Conservation (phyloP, 2,797 vertebrate genomes). For the Paramormyrops hopkinsi region DNA sequence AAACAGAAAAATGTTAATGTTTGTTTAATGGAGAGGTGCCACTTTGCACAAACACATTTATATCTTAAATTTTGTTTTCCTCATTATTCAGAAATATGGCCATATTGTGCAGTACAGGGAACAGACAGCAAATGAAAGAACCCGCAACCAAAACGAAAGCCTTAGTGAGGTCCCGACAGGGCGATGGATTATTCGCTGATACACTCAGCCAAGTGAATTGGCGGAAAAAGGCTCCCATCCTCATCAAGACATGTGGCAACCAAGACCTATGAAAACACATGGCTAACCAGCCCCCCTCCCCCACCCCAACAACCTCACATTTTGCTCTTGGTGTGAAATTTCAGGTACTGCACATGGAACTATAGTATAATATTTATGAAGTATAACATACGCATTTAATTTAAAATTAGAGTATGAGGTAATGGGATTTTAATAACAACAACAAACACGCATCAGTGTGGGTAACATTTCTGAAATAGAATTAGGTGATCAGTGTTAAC, state of each 20-base stretch:
- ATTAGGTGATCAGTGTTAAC: too few species aligned
- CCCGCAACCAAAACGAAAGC: not conserved
- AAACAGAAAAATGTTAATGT: not conserved
- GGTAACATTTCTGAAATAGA: not conserved
- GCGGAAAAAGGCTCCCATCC: not conserved
- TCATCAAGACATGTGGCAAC: not conserved
- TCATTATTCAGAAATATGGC: not conserved
- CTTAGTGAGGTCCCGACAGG: not conserved
- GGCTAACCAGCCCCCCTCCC: not conserved
- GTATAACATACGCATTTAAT: not conserved
- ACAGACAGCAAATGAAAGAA: not conserved
- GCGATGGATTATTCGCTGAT: not conserved
- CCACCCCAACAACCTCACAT: not conserved
- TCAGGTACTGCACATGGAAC: not conserved
- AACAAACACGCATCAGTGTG: not conserved
- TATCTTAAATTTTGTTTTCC: not conserved
- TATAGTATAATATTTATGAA: not conserved
- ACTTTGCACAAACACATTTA: not conserved
- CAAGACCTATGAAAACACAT: not conserved
- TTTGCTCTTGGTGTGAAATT: not conserved
- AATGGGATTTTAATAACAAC: not conserved
- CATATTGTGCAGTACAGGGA: not conserved
- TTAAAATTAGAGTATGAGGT: not conserved
- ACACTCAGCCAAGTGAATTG: not conserved
- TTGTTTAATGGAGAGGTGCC: not conserved